Percentiles rank a stretch among this genome's conserved stretches.
phyloP scores from a whole-genome alignment of 64 coral and sea anemone species.

The Astreopora myriophthalma region DNA sequence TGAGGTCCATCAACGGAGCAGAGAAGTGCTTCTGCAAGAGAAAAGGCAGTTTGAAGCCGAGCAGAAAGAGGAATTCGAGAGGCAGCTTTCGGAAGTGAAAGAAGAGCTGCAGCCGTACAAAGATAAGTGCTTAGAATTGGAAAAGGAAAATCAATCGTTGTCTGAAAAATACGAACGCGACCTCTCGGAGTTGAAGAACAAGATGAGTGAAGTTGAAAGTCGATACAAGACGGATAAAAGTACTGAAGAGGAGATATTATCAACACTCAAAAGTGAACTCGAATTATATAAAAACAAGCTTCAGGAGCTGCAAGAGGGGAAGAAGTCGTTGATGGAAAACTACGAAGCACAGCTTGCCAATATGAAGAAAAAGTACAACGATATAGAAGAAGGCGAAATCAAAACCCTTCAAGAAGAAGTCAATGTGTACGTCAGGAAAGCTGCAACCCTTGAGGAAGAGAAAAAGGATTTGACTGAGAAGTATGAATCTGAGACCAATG shows the following conservation, averaged over 20 bases:
- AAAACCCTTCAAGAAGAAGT: conserved; percentile 92
- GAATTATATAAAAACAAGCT: conserved; percentile 87
- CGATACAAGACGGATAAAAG: conserved; percentile 75
- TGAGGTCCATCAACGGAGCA: conserved; percentile 83
- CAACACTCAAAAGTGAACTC: conserved; percentile 76
- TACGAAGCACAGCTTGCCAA: conserved; percentile 85
- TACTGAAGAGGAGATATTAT: conserved; percentile 74
- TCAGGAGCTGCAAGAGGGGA: conserved; percentile 79
- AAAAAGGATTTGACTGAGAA: conserved; percentile 68
- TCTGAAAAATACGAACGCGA: conserved; percentile 83
- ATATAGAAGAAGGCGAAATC: conserved; percentile 88
- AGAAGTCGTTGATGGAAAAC: conserved; percentile 80
- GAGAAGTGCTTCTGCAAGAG: conserved; percentile 88
- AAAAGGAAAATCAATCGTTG: conserved; percentile 86
- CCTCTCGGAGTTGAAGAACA: conserved; percentile 74
- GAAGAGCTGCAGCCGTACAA: conserved; percentile 89
- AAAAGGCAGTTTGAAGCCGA: conserved; percentile 83
- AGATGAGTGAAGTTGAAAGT: conserved; percentile 87
- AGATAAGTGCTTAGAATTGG: conserved; percentile 77
- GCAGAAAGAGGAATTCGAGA: conserved; percentile 91
- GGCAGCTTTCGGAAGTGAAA: conserved; percentile 86
- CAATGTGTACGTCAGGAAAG: conserved; percentile 86
- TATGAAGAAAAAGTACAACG: conserved; percentile 76
- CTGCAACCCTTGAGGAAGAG: conserved; percentile 73
- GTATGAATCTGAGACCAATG: conserved; percentile 16